These are phyloP conservation scores for Eudemis profundana DNA, from an alignment of 2,888 invertebrate genomes.

Conservation along the genomic window DNA sequence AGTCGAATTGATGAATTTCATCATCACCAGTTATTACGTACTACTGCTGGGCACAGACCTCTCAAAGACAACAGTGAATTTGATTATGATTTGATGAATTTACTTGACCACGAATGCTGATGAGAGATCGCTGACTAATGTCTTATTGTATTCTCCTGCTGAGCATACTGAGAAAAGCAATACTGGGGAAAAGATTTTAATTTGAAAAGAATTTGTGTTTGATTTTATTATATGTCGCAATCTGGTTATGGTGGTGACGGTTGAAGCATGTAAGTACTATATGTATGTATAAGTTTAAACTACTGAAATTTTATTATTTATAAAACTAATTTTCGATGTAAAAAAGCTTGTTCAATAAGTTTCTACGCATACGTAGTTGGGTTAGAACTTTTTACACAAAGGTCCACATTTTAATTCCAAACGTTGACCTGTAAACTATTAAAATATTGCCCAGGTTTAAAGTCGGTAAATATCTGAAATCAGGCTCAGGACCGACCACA, in stretches of 20 bases:
- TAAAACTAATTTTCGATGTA: background rate
- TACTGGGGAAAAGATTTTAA: background rate
- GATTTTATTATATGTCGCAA: slow-evolving; percentile 30
- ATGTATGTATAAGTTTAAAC: slow-evolving; percentile 1
- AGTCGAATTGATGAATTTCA: background rate
- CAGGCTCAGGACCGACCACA: no score
- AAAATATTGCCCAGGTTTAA: no score
- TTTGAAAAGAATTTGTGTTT: slow-evolving; percentile 20
- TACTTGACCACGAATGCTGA: background rate
- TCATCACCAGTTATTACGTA: background rate
- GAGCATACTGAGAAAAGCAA: no score
- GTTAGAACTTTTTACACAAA: background rate
- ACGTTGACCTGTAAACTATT: no score
- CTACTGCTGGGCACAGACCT: background rate
- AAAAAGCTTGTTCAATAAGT: background rate
- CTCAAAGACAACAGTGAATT: no score
- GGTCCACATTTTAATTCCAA: no score
- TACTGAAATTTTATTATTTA: background rate
- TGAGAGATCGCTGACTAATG: background rate
- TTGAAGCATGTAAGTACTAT: slow-evolving; percentile 16
- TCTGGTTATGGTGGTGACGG: slow-evolving; percentile 27
- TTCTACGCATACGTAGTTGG: background rate
- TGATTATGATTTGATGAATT: background rate
- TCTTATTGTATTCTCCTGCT: no score
- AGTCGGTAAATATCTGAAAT: no score